These are phyloP conservation scores for Gonioctena quinquepunctata DNA, from an alignment of 1,140 invertebrate species.

Conservation along the genomic window DNA sequence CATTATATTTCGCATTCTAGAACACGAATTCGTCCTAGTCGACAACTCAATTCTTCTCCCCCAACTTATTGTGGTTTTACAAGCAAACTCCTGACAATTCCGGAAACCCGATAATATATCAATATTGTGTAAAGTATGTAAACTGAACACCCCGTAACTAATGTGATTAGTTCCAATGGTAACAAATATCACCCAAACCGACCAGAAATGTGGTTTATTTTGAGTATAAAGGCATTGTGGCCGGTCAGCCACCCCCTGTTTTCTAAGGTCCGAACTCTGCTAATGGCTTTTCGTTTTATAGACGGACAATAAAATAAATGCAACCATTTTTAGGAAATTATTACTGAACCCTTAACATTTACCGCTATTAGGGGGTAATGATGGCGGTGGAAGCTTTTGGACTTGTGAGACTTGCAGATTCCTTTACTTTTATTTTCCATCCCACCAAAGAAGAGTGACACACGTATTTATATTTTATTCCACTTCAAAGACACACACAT, in stretches of 20 bases:
- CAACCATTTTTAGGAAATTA: background rate
- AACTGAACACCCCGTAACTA: constrained; percentile 29
- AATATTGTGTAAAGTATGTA: constrained; percentile 21
- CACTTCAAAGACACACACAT: no score
- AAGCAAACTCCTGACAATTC: constrained; percentile 15
- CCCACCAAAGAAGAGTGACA: no score
- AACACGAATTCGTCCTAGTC: no score
- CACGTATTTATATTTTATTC: no score
- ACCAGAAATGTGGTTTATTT: constrained; percentile 42
- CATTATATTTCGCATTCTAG: no score
- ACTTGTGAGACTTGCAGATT: background rate
- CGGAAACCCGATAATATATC: constrained; percentile 22
- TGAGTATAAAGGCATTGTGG: constrained; percentile 22
- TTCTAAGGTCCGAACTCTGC: constrained; percentile 1
- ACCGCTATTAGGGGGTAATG: background rate
- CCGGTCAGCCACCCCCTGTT: constrained; percentile 18
- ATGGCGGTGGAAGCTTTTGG: background rate
- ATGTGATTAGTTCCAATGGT: constrained; percentile 32
- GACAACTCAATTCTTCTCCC: background rate
- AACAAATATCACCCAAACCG: constrained; percentile 33
- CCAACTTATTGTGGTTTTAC: background rate
- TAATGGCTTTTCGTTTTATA: constrained; percentile 15
- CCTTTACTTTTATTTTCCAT: no score
- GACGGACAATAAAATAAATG: constrained; percentile 21
- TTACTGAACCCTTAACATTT: background rate